Evolutionary conservation across 2,888 invertebrate genomes (phyloP).

Genomic region (Atherix ibis): DNA sequence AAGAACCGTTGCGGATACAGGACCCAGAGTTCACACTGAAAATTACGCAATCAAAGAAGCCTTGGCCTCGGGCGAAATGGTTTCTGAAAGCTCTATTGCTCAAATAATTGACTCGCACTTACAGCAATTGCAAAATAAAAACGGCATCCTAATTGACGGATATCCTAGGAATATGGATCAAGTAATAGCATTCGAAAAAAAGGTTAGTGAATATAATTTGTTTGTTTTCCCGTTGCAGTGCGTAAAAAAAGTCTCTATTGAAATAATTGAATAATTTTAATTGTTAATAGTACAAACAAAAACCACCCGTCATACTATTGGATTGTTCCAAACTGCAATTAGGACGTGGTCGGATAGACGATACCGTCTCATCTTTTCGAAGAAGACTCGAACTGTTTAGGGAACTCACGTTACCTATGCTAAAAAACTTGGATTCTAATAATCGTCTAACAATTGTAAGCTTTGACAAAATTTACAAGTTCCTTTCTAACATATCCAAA

Average conservation of each 20-base stretch:
- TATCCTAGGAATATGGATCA: conserved; percentile 86
- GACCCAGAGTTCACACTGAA: conserved; percentile 42
- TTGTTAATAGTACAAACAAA: conserved; percentile 47
- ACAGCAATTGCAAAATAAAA: conserved; percentile 40
- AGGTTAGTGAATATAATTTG: conserved; percentile 42
- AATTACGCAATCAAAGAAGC: conserved; percentile 51
- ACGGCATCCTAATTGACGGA: conserved; percentile 83
- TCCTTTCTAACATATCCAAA: not conserved
- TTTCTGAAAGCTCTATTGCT: conserved; percentile 59
- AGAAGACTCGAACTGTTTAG: conserved; percentile 72
- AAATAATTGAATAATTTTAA: conserved; percentile 10
- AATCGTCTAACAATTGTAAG: conserved; percentile 73
- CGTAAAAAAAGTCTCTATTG: not conserved
- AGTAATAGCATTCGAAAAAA: conserved; percentile 72
- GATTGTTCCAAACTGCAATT: conserved; percentile 85
- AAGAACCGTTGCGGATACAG: conserved; percentile 54
- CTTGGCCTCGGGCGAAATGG: conserved; percentile 66
- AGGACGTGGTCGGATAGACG: conserved; percentile 69
- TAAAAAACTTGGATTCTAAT: conserved; percentile 67
- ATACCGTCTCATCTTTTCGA: conserved; percentile 72
- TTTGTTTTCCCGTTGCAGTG: no score
- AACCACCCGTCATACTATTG: conserved; percentile 66
- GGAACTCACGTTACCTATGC: conserved; percentile 74
- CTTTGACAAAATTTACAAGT: conserved; percentile 11
- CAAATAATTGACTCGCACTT: conserved; percentile 58